Evolutionary conservation across 2,888 invertebrate genomes (phyloP), one percentile per base, ranked within the genome.

Genomic region (Xanthorhoe spadicearia): DNA sequence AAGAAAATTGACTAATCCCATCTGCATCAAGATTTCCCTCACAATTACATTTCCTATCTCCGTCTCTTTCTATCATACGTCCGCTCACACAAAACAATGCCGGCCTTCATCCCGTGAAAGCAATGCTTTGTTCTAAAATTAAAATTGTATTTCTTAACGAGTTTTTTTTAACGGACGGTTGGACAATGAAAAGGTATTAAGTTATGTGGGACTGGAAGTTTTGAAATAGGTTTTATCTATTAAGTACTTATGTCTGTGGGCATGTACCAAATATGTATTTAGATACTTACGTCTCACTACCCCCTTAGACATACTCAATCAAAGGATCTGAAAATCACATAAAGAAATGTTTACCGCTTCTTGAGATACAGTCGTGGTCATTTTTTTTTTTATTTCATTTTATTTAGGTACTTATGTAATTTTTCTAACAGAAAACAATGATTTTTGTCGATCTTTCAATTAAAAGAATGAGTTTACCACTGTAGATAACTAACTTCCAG

Each of bases 51-150:
- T 64, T 64, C 61, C 64, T 64, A 32, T 17, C 43, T 55, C 61
- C 49, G 32, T 71, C 71, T 51, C 55, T 19, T 48, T 65, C 60
- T 43, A 35, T 15, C 28, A 58, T 58, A 61, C 57, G 43, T 70
- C 70, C 65, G 28, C 32, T 72, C 58, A 28, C 54, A 51, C 61
- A 18, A 58, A 70, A 72, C 67, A 70, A 72, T 67, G 56, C 54
- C 52, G 43, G 50, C 56, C 64, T 66, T 69, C 67, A 65, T 66
- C 57, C 61, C 54, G 38, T 43, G 43, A 60, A 56, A 28, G 56
- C 51, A 35, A 53, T 51, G 61, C 68, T 72, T 72, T 72, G 72
- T 70, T 70, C 63, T 61, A 64, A 68, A 66, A 50, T 70, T 63
- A 68, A 62, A 48, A 68, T 66, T 51, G 57, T 62, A 56, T 66